phyloP scores from a whole-genome alignment of 1,140 invertebrate genomes.

The Drosophila mauritiana region DNA sequence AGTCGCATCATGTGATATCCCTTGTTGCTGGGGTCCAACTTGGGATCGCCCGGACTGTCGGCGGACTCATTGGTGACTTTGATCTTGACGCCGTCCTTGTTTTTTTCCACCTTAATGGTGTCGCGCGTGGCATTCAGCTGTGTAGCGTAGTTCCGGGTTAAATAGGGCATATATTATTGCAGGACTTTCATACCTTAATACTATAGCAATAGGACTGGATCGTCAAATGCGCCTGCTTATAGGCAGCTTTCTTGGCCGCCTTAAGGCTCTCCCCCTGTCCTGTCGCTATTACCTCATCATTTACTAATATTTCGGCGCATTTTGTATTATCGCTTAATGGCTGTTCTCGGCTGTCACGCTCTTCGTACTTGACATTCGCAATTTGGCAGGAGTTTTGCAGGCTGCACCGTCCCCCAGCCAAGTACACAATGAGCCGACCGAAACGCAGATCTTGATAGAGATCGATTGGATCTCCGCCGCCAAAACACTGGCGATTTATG shows the following conservation, averaged over 20 bases:
- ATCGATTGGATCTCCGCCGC: conserved; percentile 58
- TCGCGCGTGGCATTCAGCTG: conserved; percentile 69
- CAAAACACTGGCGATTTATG: conserved; percentile 56
- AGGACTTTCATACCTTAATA: conserved; percentile 84
- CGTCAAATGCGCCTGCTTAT: conserved; percentile 77
- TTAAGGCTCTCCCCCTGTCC: conserved; percentile 80
- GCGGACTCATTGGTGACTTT: conserved; percentile 65
- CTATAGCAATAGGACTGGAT: conserved; percentile 86
- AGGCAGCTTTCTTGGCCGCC: conserved; percentile 85
- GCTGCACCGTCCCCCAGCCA: conserved; percentile 67
- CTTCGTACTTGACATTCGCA: conserved; percentile 53
- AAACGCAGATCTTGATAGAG: conserved; percentile 59
- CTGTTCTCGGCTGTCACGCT: conserved; percentile 25
- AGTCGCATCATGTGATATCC: conserved; percentile 90
- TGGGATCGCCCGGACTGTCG: conserved; percentile 51
- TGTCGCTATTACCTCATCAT: conserved; percentile 74
- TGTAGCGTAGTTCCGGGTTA: neutral
- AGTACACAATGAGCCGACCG: conserved; percentile 51
- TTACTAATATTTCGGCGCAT: conserved; percentile 66
- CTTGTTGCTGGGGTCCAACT: conserved; percentile 86
- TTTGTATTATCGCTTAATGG: conserved; percentile 23
- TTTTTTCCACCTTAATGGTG: conserved; percentile 73
- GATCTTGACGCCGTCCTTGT: conserved; percentile 65
- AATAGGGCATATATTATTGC: neutral
- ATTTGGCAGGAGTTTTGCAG: conserved; percentile 54